These are phyloP conservation scores for Venusia cambrica DNA, from an alignment of 2,888 invertebrate genomes.

Conservation along the genomic window DNA sequence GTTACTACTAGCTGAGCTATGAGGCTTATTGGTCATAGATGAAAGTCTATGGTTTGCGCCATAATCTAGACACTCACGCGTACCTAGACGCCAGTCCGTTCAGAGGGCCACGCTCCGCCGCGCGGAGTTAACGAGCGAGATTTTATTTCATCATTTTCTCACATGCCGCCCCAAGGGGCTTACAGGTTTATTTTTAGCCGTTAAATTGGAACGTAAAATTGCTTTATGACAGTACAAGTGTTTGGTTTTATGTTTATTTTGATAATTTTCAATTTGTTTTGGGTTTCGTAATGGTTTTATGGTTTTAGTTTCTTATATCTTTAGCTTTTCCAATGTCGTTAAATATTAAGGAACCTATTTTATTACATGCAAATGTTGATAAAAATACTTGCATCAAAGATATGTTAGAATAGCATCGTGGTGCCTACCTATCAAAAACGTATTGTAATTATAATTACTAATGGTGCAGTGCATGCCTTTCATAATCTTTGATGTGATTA, in stretches of 20 bases:
- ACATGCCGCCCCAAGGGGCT: slow-evolving; percentile 14
- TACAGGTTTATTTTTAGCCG: slow-evolving; percentile 24
- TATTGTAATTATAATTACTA: too few species aligned
- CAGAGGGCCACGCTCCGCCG: slow-evolving; percentile 53
- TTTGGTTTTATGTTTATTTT: slow-evolving; percentile 3
- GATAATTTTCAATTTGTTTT: slow-evolving; percentile 1
- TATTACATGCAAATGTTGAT: too few species aligned
- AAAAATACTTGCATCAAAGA: too few species aligned
- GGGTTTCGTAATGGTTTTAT: neutral
- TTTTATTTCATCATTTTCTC: slow-evolving; percentile 42
- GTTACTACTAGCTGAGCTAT: too few species aligned
- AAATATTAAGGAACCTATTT: too few species aligned
- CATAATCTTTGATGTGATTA: too few species aligned
- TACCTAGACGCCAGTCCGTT: slow-evolving; percentile 38
- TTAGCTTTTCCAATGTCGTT: too few species aligned
- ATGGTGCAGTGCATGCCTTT: too few species aligned
- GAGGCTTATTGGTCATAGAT: too few species aligned
- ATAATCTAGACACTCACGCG: slow-evolving; percentile 1
- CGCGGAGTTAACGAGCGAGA: slow-evolving; percentile 65
- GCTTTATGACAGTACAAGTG: too few species aligned
- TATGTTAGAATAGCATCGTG: too few species aligned
- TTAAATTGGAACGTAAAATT: slow-evolving; percentile 12
- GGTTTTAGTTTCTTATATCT: slow-evolving; percentile 1
- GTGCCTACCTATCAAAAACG: too few species aligned
- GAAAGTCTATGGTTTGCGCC: slow-evolving; percentile 1